Conservation (phyloP, 2,797 vertebrate species). For the Myotis myotis region DNA sequence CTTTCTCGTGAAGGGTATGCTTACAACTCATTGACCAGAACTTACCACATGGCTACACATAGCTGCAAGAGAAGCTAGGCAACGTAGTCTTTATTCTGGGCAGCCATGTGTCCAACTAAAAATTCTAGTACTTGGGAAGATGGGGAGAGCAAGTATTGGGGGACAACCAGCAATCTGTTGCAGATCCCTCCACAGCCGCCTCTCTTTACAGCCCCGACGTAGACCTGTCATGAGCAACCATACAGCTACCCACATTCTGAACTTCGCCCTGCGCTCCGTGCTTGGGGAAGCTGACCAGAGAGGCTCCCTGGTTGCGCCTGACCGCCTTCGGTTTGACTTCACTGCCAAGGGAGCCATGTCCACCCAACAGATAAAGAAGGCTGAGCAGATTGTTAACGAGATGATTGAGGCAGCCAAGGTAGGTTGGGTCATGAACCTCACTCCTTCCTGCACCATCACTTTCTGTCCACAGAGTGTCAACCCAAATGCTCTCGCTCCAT, state of each 20-base stretch:
- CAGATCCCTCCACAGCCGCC: background rate
- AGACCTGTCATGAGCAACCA: constrained; percentile 98
- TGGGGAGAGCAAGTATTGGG: background rate
- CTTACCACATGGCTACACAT: background rate
- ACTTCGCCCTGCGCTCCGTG: constrained; percentile 93
- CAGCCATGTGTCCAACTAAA: background rate
- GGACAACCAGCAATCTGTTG: background rate
- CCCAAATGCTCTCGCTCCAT: fast-evolving
- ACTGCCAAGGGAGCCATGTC: constrained; percentile 96
- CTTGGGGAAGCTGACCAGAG: constrained; percentile 97
- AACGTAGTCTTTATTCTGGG: background rate
- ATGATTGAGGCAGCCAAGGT: constrained; percentile 96
- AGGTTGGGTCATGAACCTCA: background rate
- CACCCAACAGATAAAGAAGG: constrained; percentile 90
- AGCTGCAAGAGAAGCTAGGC: background rate
- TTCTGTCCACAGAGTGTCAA: background rate
- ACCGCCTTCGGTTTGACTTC: constrained; percentile 97
- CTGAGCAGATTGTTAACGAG: constrained; percentile 90
- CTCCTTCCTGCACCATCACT: background rate
- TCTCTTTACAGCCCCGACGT: constrained; percentile 88
- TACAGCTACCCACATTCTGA: constrained; percentile 97
- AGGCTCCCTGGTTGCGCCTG: constrained; percentile 95
- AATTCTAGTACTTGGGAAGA: background rate
- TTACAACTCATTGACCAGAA: background rate
- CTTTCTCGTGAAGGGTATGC: background rate